Evolutionary conservation across 2,797 vertebrate genomes (phyloP).

Genomic region (Hylomyscus alleni): DNA sequence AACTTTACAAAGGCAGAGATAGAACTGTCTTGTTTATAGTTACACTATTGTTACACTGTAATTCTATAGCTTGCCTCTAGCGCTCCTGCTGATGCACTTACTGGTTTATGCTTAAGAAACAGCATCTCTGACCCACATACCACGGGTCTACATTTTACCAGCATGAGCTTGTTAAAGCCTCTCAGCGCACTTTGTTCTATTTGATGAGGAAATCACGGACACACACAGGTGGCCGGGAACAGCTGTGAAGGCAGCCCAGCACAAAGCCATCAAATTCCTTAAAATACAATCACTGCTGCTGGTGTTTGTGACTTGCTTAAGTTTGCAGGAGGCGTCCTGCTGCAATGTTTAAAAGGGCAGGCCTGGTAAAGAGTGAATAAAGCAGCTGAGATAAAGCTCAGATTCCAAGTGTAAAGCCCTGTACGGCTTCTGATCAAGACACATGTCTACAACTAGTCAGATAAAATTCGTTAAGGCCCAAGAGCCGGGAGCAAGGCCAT

Average conservation of each 20-base stretch:
- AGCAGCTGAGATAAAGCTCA: not conserved
- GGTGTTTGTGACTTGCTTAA: not conserved
- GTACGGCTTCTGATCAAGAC: not conserved
- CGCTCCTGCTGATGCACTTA: not conserved
- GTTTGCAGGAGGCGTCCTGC: not conserved
- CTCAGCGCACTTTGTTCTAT: not conserved
- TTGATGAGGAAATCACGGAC: constrained; percentile 19
- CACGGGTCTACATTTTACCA: not conserved
- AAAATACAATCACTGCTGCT: not conserved
- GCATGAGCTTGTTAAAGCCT: not conserved
- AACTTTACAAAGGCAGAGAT: constrained; percentile 35
- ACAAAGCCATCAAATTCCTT: not conserved
- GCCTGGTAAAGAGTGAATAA: not conserved
- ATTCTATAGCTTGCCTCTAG: constrained; percentile 29
- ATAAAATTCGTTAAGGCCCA: not conserved
- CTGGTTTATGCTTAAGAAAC: constrained; percentile 7
- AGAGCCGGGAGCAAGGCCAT: not conserved
- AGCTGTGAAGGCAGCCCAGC: not conserved
- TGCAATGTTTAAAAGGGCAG: not conserved
- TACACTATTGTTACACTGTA: not conserved
- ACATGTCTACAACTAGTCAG: constrained; percentile 23
- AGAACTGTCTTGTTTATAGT: constrained; percentile 20
- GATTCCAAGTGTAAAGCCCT: constrained; percentile 25
- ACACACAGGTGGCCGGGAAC: not conserved
- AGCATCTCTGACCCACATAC: not conserved